Conservation (phyloP, 2,888 invertebrate species). For the Tyria jacobaeae region DNA sequence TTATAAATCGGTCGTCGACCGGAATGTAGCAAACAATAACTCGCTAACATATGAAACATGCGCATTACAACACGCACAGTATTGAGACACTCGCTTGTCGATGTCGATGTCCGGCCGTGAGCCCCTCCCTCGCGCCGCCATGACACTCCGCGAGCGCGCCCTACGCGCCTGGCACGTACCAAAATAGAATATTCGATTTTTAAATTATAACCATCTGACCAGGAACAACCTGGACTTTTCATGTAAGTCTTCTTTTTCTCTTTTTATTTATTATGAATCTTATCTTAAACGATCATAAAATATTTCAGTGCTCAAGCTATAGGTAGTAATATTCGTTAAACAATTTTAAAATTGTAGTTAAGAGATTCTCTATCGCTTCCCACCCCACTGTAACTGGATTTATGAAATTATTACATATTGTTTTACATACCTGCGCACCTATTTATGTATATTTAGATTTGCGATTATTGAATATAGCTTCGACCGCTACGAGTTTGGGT, state of each 20-base stretch:
- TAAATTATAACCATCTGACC: constrained; percentile 36
- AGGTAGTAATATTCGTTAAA: background rate
- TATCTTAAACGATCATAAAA: constrained; percentile 20
- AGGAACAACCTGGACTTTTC: constrained; percentile 28
- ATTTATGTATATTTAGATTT: no score
- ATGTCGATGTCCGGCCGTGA: constrained; percentile 44
- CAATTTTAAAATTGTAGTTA: constrained; percentile 5
- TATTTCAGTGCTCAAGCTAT: background rate
- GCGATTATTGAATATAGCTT: background rate
- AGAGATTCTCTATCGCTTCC: constrained; percentile 7
- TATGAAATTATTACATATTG: constrained; percentile 7
- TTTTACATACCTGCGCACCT: constrained; percentile 1
- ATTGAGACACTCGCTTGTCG: constrained; percentile 24
- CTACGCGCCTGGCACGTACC: constrained; percentile 56
- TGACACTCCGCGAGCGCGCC: constrained; percentile 60
- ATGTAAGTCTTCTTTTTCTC: constrained; percentile 35
- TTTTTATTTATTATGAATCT: constrained; percentile 1
- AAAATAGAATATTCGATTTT: constrained; percentile 54
- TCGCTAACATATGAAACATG: constrained; percentile 30
- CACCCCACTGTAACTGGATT: constrained; percentile 7
- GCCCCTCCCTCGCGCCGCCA: constrained; percentile 55
- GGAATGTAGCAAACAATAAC: constrained; percentile 26
- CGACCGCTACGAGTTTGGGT: background rate
- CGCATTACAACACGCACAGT: constrained; percentile 28
- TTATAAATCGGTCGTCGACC: constrained; percentile 34